A percentile compares a stretch with the other conserved stretches of the same genome.
These are phyloP conservation scores for Thera britannica DNA, from an alignment of 2,888 invertebrate genomes.

Conservation along the genomic window DNA sequence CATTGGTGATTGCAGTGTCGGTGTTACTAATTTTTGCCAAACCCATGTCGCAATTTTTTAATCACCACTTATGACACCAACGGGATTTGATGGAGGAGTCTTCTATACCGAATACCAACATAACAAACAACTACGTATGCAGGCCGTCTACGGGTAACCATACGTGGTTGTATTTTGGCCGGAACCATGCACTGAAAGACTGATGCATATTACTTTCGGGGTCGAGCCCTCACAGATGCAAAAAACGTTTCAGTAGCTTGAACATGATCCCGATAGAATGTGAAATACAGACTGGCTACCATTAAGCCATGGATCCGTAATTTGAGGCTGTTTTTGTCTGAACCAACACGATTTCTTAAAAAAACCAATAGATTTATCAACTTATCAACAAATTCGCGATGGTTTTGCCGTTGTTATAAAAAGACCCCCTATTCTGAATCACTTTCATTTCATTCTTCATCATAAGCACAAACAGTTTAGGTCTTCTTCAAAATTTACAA, in stretches of 20 bases:
- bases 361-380: constrained; percentile 39
- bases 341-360: constrained; percentile 27
- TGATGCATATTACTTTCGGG: no score
- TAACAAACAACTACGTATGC: no score
- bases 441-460: constrained; percentile 46
- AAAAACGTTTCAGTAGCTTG: neutral
- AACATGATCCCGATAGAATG: neutral
- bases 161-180: no score
- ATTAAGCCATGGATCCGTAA: neutral
- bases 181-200: no score
- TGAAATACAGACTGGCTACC: neutral
- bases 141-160: no score
- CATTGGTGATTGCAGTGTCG: no score
- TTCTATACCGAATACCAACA: no score
- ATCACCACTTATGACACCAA: no score
- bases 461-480: constrained; percentile 30
- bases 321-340: neutral
- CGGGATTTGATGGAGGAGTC: no score
- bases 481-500: constrained; percentile 38
- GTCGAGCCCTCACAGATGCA: neutral
- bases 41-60: no score
- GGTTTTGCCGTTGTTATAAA: constrained; percentile 49
- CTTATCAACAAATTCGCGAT: constrained; percentile 43
- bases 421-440: constrained; percentile 35
- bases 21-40: no score